A percentile compares a stretch with the other conserved stretches of the same genome.
These are phyloP conservation scores for Periophthalmodon schlosseri DNA, from an alignment of 2,113 vertebrate genomes.

Conservation along the genomic window DNA sequence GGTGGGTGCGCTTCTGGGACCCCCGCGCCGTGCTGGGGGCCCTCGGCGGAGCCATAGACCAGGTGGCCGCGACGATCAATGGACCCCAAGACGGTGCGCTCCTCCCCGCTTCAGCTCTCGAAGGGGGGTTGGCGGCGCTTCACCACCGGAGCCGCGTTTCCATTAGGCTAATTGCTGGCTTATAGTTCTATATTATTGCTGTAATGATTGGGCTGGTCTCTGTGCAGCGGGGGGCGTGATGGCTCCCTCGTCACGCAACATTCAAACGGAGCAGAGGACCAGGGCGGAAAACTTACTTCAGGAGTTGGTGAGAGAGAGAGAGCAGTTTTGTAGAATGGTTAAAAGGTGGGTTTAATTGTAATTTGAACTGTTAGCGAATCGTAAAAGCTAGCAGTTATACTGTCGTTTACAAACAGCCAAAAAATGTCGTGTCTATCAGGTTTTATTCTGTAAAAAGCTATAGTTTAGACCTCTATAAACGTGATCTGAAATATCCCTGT, in stretches of 20 bases:
- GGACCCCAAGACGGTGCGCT: conserved; percentile 56
- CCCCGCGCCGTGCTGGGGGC: conserved; percentile 49
- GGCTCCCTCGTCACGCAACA: conserved; percentile 56
- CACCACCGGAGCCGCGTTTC: conserved; percentile 59
- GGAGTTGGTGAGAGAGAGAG: background rate
- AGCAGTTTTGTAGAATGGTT: background rate
- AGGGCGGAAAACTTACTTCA: conserved; percentile 40
- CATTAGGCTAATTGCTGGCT: conserved; percentile 75
- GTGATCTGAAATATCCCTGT: too few species aligned
- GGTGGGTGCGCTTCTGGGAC: conserved; percentile 59
- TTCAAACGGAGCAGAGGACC: conserved; percentile 34
- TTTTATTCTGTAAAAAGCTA: background rate
- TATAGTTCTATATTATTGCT: conserved; percentile 72
- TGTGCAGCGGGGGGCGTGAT: conserved; percentile 63
- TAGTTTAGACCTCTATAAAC: too few species aligned
- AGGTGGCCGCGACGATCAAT: conserved; percentile 71
- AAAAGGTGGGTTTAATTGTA: background rate
- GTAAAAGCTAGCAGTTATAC: background rate
- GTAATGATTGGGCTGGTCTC: conserved; percentile 66
- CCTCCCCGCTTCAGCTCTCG: conserved; percentile 64
- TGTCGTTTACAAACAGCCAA: background rate
- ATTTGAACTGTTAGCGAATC: background rate
- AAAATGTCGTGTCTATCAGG: background rate
- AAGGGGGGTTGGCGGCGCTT: conserved; percentile 40
- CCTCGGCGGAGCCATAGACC: conserved; percentile 67